phyloP scores from a whole-genome alignment of 35 echinoderm and acorn worm genomes.

The Amphiura filiformis region DNA sequence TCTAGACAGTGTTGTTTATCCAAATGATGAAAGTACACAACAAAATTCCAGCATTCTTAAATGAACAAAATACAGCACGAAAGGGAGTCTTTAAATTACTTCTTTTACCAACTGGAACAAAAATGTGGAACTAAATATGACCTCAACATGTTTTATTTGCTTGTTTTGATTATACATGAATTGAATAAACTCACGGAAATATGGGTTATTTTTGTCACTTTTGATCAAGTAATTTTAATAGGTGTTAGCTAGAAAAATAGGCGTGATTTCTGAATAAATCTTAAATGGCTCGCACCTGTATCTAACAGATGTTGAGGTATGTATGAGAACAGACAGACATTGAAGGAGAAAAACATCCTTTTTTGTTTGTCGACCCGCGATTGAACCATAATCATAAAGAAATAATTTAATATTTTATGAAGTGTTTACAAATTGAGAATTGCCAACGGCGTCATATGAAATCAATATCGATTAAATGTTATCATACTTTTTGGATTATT shows the following conservation, averaged over 20 bases:
- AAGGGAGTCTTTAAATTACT: background rate
- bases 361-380: background rate
- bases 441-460: background rate
- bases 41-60: background rate
- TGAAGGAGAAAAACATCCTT: background rate
- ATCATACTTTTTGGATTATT: too few relatives aligned
- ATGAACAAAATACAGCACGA: background rate
- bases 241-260: background rate
- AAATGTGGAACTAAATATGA: background rate
- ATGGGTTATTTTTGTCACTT: slow-evolving; percentile 6
- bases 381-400: background rate
- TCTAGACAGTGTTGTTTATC: too few relatives aligned
- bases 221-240: background rate
- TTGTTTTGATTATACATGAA: background rate
- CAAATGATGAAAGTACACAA: background rate
- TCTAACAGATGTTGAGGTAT: background rate
- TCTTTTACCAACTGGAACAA: background rate
- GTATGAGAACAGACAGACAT: background rate
- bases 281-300: background rate
- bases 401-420: too few relatives aligned
- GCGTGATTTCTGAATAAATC: background rate
- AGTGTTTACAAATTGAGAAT: too few relatives aligned
- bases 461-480: too few relatives aligned
- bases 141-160: background rate
- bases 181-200: background rate